Base-by-base conservation (phyloP, 2,888 invertebrate species). In the Axea sp. region DNA sequence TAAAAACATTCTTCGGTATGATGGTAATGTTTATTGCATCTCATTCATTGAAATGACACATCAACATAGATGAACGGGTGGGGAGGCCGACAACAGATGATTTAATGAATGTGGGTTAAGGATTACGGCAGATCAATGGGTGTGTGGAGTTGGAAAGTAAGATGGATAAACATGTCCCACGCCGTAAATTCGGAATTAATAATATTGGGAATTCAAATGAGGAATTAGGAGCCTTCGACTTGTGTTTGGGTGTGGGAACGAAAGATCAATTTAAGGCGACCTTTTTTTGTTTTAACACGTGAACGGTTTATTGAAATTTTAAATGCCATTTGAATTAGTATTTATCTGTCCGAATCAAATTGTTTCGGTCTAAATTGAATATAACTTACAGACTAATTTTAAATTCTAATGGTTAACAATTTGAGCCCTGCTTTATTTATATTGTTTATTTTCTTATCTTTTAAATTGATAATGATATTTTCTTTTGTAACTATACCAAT, bases 91-190 rank as follows among this genome's bases (percentile, higher is more conserved):
- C n/a, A 14, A 1, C 3, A 8, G 43, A 57, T 60, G 47, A 60
- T 60, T 35, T 37, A 60, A 30, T 47, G 60, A 60, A 47, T 47
- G 60, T 60, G 47, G 60, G 60, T 60, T 60, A 47, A 47, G 47
- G 60, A 60, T 47, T 60, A 47, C 33, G 45, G 11, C 31, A 19
- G 45, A 47, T 47, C 47, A 60, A 37, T 60, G 60, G 22, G 11
- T 22, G 15, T 33, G 19, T 26, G 37, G 28, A 59, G 33, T 26
- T 15, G 19, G 30, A 49, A 62, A 49, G 49, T 17, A 60, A 62
- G 33, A 51, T 33, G 62, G 43, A 26, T 43, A 62, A 62, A 64
- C 47, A 33, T 14, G 43, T 3, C 6, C 30, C 8, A 17, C 17
- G 8, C 17, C 33, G 19, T 37, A 49, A 30, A 39, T 39, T 39